phyloP scores from a whole-genome alignment of 2,113 vertebrate genomes.

The Protobothrops flavoviridis region DNA sequence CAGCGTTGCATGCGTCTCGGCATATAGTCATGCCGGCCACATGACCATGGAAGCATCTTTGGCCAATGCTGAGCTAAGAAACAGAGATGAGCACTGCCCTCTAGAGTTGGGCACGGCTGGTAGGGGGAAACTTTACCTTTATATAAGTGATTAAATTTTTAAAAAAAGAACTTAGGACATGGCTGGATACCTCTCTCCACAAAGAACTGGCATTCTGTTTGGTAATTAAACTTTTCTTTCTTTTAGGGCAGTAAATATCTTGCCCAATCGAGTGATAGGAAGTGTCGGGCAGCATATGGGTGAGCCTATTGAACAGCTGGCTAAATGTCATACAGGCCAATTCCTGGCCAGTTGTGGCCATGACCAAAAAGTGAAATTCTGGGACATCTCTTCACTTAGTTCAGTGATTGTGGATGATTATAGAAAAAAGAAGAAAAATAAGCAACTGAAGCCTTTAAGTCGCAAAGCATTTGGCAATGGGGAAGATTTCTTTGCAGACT shows the following conservation, averaged over 20 bases:
- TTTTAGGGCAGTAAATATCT: constrained; percentile 83
- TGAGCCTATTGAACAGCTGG: constrained; percentile 88
- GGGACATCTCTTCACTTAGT: constrained; percentile 80
- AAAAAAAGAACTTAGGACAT: neutral
- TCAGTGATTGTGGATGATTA: constrained; percentile 81
- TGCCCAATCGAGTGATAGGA: constrained; percentile 92
- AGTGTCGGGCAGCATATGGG: constrained; percentile 87
- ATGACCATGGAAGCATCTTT: neutral
- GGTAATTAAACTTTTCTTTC: neutral
- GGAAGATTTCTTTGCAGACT: constrained; percentile 84
- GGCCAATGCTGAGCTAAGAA: neutral
- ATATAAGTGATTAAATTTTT: neutral
- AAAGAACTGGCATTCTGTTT: neutral
- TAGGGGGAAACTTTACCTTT: neutral
- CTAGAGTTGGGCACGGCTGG: neutral
- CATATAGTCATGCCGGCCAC: neutral
- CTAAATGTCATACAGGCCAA: constrained; percentile 70
- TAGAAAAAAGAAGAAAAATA: constrained; percentile 84
- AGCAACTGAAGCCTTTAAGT: constrained; percentile 79
- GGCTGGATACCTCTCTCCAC: too few relatives aligned
- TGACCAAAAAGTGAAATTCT: constrained; percentile 93
- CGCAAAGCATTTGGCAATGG: constrained; percentile 80
- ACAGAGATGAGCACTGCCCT: neutral
- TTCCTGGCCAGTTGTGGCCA: constrained; percentile 89
- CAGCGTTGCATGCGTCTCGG: neutral